Evolutionary conservation across 1,140 invertebrate genomes (phyloP), one percentile per base, ranked within the genome.

Genomic region (Leguminivora glycinivorella): DNA sequence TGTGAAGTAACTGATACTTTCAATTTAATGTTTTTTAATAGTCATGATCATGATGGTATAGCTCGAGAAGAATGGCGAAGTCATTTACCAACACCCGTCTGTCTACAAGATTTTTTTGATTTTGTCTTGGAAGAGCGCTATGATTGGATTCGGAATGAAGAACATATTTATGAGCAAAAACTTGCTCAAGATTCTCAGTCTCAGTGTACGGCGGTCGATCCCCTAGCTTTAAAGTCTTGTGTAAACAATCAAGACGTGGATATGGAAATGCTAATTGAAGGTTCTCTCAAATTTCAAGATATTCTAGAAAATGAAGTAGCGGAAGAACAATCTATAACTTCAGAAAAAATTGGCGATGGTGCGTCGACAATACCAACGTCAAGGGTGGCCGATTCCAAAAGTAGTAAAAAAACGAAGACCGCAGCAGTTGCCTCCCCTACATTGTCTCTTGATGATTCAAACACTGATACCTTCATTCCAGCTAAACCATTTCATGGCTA

Each of bases 51-150:
- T 24, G 78, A 87, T 56, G 81, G 80, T 0, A 77, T 91, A 70
- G 77, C 74, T 4, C 75, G 87, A 25, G 80, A 88, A 40, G 85
- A 87, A 75, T 88, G 88, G 84, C 76, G 85, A 4, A 82, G 85
- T 67, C 89, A 84, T 73, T 74, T 93, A 69, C 81, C 90, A 2
- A 93, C 93, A n/a, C 88, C 92, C 2, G 76, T 93, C 31, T 91
- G 92, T 68, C 78, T 93, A 19, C 84, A 90, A 78, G 92, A 94
- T 74, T 93, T 93, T 84, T 92, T 91, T 79, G 89, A 93, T 68
- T 93, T 93, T 78, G 88, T 93, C 25, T 75, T 90, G 34, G 82
- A 91, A 40, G 92, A 93, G 68, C 83, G 92, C 56, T 83, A 80
- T 60, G 88, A 91, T 14, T 93, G 93, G 93, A 87, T 93, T 26